Conservation (phyloP, 2,888 invertebrate genomes). For the Sericinus montela region DNA sequence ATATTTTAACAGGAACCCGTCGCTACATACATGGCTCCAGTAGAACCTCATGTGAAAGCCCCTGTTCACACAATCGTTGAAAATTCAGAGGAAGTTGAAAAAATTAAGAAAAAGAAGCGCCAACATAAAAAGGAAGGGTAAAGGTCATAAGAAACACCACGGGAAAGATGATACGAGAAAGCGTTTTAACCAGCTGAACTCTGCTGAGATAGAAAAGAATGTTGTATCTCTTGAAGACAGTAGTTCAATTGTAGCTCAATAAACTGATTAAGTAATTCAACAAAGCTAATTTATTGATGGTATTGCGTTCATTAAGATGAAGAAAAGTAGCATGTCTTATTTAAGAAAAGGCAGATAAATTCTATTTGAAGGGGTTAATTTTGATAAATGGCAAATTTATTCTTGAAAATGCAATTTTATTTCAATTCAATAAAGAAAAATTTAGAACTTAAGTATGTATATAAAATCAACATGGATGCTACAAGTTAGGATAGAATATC, state of each 20-base stretch:
- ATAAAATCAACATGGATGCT: too few species aligned
- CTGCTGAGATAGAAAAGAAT: slow-evolving; percentile 47
- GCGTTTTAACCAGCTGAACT: slow-evolving; percentile 39
- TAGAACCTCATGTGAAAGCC: slow-evolving; percentile 40
- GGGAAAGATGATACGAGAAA: slow-evolving; percentile 45
- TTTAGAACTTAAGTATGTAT: too few species aligned
- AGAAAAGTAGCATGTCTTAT: too few species aligned
- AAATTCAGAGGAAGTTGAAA: slow-evolving; percentile 27
- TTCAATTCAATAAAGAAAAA: too few species aligned
- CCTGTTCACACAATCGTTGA: slow-evolving; percentile 16
- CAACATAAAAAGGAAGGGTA: slow-evolving; percentile 45
- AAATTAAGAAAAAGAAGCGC: slow-evolving; percentile 44
- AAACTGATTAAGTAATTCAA: neutral
- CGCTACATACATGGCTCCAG: slow-evolving; percentile 60
- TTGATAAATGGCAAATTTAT: too few species aligned
- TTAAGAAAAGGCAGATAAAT: too few species aligned
- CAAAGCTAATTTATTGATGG: too few species aligned
- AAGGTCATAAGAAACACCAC: slow-evolving; percentile 43
- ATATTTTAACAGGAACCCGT: slow-evolving; percentile 43
- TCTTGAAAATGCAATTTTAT: too few species aligned
- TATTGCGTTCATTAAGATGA: too few species aligned
- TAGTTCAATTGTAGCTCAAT: slow-evolving; percentile 25
- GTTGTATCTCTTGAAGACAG: slow-evolving; percentile 53
- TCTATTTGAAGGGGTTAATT: too few species aligned
- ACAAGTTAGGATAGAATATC: neutral